phyloP scores from a whole-genome alignment of 2,888 invertebrate genomes.

The Xiphydria camelus region DNA sequence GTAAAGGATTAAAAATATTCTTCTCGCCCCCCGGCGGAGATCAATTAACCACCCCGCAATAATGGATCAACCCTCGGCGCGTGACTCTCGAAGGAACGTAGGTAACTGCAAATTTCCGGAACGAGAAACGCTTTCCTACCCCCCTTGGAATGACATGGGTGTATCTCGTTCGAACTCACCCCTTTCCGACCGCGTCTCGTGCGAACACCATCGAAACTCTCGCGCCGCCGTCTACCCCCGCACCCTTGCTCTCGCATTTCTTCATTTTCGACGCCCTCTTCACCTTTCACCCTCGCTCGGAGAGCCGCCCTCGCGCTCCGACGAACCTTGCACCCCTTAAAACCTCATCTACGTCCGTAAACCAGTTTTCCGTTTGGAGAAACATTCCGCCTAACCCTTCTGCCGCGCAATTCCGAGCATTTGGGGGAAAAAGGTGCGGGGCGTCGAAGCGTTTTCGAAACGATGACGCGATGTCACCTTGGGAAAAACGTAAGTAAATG shows the following conservation, averaged over 20 bases:
- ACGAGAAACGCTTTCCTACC: constrained; percentile 16
- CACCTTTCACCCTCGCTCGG: neutral
- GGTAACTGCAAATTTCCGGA: constrained; percentile 53
- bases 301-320: too few species aligned
- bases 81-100: constrained; percentile 46
- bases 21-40: constrained; percentile 5
- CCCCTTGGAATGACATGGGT: neutral
- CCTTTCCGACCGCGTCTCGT: constrained; percentile 10
- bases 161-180: constrained; percentile 19
- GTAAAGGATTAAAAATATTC: constrained; percentile 2
- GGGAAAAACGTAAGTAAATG: too few species aligned
- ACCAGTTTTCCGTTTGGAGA: too few species aligned
- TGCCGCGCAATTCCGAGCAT: neutral
- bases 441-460: too few species aligned
- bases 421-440: too few species aligned
- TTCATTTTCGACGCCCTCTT: neutral
- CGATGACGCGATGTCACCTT: too few species aligned
- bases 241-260: neutral
- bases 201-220: neutral
- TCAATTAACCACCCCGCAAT: constrained; percentile 30
- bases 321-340: too few species aligned
- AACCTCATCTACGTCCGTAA: too few species aligned
- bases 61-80: constrained; percentile 12
- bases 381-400: neutral
- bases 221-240: neutral